Base-by-base conservation (phyloP, 2,113 vertebrate genomes). In the Saiga tatarica region DNA sequence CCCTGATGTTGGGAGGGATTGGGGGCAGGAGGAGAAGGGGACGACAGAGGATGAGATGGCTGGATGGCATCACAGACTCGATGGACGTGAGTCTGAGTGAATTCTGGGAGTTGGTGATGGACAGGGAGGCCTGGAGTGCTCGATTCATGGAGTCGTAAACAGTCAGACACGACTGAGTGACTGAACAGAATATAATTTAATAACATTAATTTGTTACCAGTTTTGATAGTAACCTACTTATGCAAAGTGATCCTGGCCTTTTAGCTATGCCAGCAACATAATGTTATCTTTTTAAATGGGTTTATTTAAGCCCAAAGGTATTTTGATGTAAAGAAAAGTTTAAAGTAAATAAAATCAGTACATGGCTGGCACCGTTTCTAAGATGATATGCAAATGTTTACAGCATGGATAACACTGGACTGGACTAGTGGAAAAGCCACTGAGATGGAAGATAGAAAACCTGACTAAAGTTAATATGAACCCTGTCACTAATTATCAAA, bases 301-400 rank as follows among this genome's bases (percentile, higher is more conserved):
- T 57, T 57, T 59, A 30, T 50, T 90, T 87, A 86, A 85, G 7
- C 52, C 90, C 53, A 86, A 42, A 95, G 52, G 2, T 76, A 59
- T 88, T n/a, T 67, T 91, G 67, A 89, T 64, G 85, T 88, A 87
- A 50, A 91, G 33, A 55, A 84, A 92, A 42, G 7, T 79, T 83
- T 87, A 81, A 84, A 97, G 62, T 87, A 95, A 62, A 92, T 83
- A 39, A 91, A 57, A 90, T 81, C 57, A 82, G 6, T 78, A 21
- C 30, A 12, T 39, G 28, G 2, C 85, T 91, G 60, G 45, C 25
- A 93, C 90, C 33, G 55, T 55, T 92, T 74, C 55, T 89, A 50
- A 89, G n/a, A 57, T 91, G 33, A 64, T 50, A 79, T 42, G n/a
- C n/a, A 96, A 91, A 93, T 94, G n/a, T 85, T n/a, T 81, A n/a